Conservation (phyloP, 2,113 vertebrate species). For the Aythya baeri region DNA sequence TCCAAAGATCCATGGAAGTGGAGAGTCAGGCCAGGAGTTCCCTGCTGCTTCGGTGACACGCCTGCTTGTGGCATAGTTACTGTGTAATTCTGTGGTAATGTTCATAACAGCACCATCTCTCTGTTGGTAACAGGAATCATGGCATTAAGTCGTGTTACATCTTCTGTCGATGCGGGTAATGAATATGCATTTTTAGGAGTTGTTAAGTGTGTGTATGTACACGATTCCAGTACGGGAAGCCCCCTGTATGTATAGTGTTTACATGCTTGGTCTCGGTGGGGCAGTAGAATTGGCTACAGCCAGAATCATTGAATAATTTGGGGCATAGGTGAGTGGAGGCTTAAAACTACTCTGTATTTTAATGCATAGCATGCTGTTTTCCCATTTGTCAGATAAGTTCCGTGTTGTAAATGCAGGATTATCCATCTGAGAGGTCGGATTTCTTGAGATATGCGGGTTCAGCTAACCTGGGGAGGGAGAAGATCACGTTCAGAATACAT, state of each 20-base stretch:
- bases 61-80: neutral
- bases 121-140: neutral
- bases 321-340: neutral
- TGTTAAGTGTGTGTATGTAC: neutral
- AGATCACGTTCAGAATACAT: neutral
- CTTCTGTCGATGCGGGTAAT: neutral
- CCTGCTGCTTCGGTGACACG: neutral
- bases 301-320: neutral
- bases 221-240: neutral
- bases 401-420: neutral
- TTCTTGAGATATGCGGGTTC: neutral
- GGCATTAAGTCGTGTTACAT: neutral
- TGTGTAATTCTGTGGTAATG: neutral
- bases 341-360: neutral
- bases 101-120: neutral
- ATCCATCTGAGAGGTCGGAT: neutral
- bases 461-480: neutral
- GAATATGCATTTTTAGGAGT: neutral
- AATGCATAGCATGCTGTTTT: neutral
- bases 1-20: conserved; percentile 16
- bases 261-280: neutral
- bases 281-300: neutral
- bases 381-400: neutral
- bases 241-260: neutral
- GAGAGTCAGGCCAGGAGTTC: neutral